A percentile compares a stretch with the other conserved stretches of the same genome.
Conservation (phyloP, 1,140 invertebrate genomes). For the Aphaenogaster ashmeadi region DNA sequence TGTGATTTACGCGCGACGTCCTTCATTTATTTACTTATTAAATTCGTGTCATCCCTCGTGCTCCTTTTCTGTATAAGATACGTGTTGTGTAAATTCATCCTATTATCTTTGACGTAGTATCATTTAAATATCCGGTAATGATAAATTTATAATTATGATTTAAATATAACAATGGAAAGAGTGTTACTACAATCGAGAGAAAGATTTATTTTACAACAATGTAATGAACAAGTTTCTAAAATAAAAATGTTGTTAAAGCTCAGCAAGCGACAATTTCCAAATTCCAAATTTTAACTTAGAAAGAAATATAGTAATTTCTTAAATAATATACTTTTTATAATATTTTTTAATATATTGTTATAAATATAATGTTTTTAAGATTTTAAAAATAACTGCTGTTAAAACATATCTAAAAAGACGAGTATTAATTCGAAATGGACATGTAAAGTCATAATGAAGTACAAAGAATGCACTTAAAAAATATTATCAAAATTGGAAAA, state of each 20-base stretch:
- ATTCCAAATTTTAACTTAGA: slow-evolving; percentile 9
- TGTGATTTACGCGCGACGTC: slow-evolving; percentile 67
- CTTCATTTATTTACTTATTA: slow-evolving; percentile 71
- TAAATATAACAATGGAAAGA: not conserved
- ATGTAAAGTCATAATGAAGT: not conserved
- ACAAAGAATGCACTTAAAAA: not conserved
- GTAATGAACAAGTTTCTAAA: not conserved
- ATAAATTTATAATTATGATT: not conserved
- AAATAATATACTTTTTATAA: not conserved
- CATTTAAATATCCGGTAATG: not conserved
- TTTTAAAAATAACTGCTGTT: not conserved
- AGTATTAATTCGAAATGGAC: not conserved
- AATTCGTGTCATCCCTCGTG: slow-evolving; percentile 55
- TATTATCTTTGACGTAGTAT: slow-evolving; percentile 7
- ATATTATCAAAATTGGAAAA: not conserved
- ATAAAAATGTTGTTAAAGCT: not conserved
- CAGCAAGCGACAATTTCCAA: not conserved
- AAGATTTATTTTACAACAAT: not conserved
- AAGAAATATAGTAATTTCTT: not conserved
- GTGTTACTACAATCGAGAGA: not conserved
- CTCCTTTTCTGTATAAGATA: slow-evolving; percentile 11
- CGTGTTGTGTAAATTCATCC: not conserved
- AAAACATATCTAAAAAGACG: not conserved
- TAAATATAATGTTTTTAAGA: not conserved
- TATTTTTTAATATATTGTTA: not conserved